Evolutionary conservation across 1,140 invertebrate genomes (phyloP).

Genomic region (Calosoma granatense): DNA sequence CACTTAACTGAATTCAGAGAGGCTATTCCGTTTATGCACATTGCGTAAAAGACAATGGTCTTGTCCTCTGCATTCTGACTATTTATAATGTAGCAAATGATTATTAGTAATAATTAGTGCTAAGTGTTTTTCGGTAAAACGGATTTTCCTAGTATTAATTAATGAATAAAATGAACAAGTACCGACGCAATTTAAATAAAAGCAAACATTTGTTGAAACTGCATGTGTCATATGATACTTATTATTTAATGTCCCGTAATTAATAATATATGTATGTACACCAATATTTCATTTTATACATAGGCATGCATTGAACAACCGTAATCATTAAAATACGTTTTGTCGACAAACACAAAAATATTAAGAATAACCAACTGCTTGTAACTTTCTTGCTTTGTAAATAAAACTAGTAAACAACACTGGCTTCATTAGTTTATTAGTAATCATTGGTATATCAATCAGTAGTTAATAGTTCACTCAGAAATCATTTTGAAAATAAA

Average conservation of each 20-base stretch:
- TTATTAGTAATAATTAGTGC: background rate
- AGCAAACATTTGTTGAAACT: background rate
- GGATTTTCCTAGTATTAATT: background rate
- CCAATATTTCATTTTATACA: conserved; percentile 4
- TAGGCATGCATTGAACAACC: background rate
- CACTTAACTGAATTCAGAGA: conserved; percentile 1
- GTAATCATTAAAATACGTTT: conserved; percentile 1
- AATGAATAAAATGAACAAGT: background rate
- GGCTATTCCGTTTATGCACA: background rate
- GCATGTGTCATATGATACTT: background rate
- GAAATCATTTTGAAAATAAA: no score
- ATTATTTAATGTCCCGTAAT: background rate
- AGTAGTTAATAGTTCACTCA: no score
- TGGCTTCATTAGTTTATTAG: background rate
- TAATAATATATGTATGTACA: background rate
- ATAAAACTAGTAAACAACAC: conserved; percentile 5
- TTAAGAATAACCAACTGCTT: conserved; percentile 5
- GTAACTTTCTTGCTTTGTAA: conserved; percentile 9
- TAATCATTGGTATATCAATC: no score
- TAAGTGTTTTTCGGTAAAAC: conserved; percentile 6
- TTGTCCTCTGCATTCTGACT: background rate
- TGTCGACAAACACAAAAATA: background rate
- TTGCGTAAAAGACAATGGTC: background rate
- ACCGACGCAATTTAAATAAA: no score
- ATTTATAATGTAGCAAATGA: conserved; percentile 7